Percentiles rank a stretch among this genome's conserved stretches.
Evolutionary conservation across 1,140 invertebrate genomes (phyloP).

Genomic region (Caerostris extrusa): DNA sequence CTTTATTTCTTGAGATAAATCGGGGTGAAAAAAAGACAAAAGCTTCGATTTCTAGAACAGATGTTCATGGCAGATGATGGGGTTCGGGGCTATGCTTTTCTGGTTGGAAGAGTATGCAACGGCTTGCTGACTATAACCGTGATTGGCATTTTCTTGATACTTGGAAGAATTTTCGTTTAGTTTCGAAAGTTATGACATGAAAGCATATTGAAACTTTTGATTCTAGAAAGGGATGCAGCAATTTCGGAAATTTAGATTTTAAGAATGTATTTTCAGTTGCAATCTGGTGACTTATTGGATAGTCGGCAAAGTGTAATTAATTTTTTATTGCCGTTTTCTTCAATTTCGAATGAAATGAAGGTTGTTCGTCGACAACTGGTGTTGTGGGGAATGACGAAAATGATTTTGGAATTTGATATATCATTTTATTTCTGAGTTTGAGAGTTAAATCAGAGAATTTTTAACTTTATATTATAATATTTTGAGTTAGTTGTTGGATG

Average conservation of each 20-base stretch:
- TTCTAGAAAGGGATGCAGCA: neutral
- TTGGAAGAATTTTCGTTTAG: neutral
- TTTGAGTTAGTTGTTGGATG: no score
- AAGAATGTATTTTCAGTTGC: neutral
- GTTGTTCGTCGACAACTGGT: no score
- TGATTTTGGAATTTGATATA: no score
- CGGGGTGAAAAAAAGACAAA: neutral
- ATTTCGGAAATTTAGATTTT: neutral
- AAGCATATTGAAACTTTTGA: neutral
- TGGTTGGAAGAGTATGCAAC: neutral
- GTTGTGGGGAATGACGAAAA: no score
- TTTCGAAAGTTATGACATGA: neutral
- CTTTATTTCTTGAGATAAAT: neutral
- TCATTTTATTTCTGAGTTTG: no score
- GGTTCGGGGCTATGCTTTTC: neutral
- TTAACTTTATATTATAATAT: no score
- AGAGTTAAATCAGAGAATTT: no score
- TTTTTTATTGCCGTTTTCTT: neutral
- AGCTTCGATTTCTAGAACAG: slow-evolving; percentile 18
- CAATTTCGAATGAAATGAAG: no score
- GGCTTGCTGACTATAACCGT: neutral
- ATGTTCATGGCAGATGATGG: slow-evolving; percentile 9
- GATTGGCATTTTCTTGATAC: neutral
- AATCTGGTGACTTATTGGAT: neutral
- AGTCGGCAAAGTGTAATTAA: neutral